phyloP scores from a whole-genome alignment of 2,797 vertebrate species.

The Xenopus petersii region DNA sequence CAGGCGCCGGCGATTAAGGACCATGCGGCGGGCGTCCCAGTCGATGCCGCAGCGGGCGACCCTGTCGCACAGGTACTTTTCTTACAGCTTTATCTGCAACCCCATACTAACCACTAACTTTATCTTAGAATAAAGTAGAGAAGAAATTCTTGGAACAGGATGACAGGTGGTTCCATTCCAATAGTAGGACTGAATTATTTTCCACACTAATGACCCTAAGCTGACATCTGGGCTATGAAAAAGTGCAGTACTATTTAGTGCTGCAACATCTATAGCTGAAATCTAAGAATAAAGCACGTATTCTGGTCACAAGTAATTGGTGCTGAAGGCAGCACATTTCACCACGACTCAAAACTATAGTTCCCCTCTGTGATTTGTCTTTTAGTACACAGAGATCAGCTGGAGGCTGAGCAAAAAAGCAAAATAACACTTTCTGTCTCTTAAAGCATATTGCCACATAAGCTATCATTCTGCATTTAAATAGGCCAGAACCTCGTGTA shows the following conservation, averaged over 20 bases:
- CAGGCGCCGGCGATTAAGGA: too few species aligned
- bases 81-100: too few species aligned
- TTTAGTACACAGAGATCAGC: not conserved
- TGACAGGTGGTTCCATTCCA: too few species aligned
- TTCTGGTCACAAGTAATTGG: constrained; percentile 12
- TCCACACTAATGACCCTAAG: too few species aligned
- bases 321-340: constrained; percentile 4
- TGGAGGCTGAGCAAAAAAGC: not conserved
- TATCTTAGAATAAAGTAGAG: too few species aligned
- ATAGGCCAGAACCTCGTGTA: not conserved
- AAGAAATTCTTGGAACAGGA: too few species aligned
- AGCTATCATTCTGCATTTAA: constrained; percentile 17
- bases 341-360: constrained; percentile 10
- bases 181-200: too few species aligned
- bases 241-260: constrained; percentile 1
- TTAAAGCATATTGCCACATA: constrained; percentile 22
- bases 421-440: constrained; percentile 1
- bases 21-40: too few species aligned
- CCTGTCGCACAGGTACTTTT: too few species aligned
- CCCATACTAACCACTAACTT: too few species aligned
- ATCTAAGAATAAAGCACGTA: constrained; percentile 3
- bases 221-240: too few species aligned
- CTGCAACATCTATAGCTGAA: constrained; percentile 3
- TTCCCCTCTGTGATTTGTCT: not conserved
- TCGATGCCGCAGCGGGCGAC: too few species aligned